These are phyloP conservation scores for Eufriesea mexicana DNA, from an alignment of 1,140 invertebrate species.

Conservation along the genomic window DNA sequence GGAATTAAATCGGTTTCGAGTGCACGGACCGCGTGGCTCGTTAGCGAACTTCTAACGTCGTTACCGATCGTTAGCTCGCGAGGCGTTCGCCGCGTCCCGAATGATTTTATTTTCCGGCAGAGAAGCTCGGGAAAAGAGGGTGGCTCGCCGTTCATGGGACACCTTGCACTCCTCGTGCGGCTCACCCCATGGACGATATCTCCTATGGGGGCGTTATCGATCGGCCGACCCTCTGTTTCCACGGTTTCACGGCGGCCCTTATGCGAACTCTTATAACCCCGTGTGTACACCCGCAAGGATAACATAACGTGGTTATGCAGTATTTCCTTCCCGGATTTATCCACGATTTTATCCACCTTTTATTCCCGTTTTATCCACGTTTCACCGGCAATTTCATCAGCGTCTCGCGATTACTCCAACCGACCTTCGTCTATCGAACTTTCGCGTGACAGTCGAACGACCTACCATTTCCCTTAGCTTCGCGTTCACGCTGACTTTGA, in stretches of 20 bases:
- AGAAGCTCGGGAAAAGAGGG: constrained; percentile 19
- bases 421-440: no score
- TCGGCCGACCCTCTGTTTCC: constrained; percentile 62
- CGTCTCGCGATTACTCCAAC: neutral
- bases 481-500: neutral
- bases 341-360: neutral
- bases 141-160: constrained; percentile 39
- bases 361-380: neutral
- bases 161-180: constrained; percentile 56
- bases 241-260: constrained; percentile 60
- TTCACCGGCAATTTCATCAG: neutral
- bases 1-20: constrained; percentile 25
- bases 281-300: constrained; percentile 14
- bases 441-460: no score
- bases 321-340: constrained; percentile 26
- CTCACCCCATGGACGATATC: constrained; percentile 64
- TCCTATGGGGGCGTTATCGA: constrained; percentile 71
- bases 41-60: constrained; percentile 11
- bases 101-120: constrained; percentile 39
- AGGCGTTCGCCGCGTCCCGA: constrained; percentile 6
- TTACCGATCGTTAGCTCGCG: constrained; percentile 36
- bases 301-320: constrained; percentile 50
- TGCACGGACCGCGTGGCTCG: neutral
- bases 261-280: constrained; percentile 56
- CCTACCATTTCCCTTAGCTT: neutral